Conservation (phyloP, 2,888 invertebrate genomes). For the Abrostola triplasia region DNA sequence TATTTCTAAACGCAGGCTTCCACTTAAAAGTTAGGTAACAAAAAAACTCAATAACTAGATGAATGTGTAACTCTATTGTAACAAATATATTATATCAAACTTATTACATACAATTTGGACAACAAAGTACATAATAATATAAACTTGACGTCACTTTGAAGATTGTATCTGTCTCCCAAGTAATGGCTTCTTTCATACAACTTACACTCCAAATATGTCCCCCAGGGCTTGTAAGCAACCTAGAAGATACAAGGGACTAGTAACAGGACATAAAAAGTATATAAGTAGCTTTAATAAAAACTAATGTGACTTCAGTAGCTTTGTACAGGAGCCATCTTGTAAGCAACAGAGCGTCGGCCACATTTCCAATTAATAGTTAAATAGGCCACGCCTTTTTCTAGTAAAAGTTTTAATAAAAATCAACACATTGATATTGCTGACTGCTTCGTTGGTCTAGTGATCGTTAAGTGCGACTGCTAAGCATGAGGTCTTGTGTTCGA, state of each 20-base stretch:
- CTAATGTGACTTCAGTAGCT: constrained; percentile 8
- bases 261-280: constrained; percentile 17
- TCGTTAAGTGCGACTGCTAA: no score
- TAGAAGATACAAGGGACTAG: constrained; percentile 31
- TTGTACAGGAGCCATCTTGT: neutral
- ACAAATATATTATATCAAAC: constrained; percentile 1
- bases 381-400: no score
- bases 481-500: no score
- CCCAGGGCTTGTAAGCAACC: constrained; percentile 36
- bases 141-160: constrained; percentile 31
- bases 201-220: constrained; percentile 35
- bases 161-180: constrained; percentile 37
- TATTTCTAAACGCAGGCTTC: no score
- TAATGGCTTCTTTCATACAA: constrained; percentile 40
- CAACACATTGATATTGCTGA: no score
- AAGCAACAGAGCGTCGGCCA: neutral
- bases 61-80: no score
- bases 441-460: no score
- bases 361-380: no score
- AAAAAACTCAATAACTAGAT: no score
- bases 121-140: constrained; percentile 11
- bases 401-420: no score
- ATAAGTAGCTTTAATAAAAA: constrained; percentile 7
- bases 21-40: no score
- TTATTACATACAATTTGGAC: constrained; percentile 32